Evolutionary conservation across 2,113 vertebrate species (phyloP), one percentile per base, ranked within the genome.

Genomic region (Sminthopsis crassicaudata): DNA sequence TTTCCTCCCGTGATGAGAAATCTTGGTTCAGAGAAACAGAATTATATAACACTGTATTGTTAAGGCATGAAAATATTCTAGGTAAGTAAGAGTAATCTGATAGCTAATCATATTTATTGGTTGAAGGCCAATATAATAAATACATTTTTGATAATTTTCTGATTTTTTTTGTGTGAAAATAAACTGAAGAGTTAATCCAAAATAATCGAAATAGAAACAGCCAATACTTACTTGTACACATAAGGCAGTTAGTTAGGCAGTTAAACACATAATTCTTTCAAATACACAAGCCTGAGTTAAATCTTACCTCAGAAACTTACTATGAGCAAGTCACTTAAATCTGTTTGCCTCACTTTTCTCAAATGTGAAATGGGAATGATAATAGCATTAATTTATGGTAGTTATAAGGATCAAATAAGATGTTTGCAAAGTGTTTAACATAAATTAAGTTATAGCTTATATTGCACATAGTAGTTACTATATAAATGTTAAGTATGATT

Each of bases 1-100:
- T 99, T 97, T 99, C 99, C 92, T 99, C 99, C 53, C 98, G 99
- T 95, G 99, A 99, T 91, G 99, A 99, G 96, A 99, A 99, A 97
- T 99, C 99, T n/a, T 99, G 99, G 99, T 99, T 99, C 98, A 98
- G 99, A 97, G 99, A 99, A 98, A 99, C 99, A 0, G 99, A 99
- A 96, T 98, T 99, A 98, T 99, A 99, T 98, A 99, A 99, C 98
- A 99, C 99, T 1, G 99, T 99, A 51, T 99, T 99, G 98, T 98
- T 99, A 97, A 98, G 99, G 91, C 99, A 99, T 0, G 99, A 99
- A 96, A 99, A 99, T 95, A 99, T 99, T 91, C 98, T 99, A 91
- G 99, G 99, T 99, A 96, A 95, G 99, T 96, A 84, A 48, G 5
- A 51, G 2, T 67, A 16, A 50, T 25, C 42, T 51, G 46, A 90